Base-by-base conservation (phyloP, 2,888 invertebrate species). In the Philaethria dido region DNA sequence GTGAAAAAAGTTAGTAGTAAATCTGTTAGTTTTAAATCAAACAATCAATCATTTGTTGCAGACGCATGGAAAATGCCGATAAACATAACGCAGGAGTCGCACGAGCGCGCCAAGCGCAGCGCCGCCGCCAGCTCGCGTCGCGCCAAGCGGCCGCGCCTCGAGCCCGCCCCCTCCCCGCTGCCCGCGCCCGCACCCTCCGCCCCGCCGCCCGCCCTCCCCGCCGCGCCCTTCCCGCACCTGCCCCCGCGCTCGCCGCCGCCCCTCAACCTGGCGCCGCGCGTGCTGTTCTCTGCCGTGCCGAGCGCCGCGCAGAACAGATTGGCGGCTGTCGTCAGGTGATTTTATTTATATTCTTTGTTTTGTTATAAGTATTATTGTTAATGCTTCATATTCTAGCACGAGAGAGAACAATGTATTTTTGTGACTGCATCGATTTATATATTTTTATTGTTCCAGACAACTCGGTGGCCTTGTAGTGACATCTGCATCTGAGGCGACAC, bases 61-160 rank as follows among this genome's bases (percentile, higher is more conserved):
- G 98, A 96, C 83, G 97, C 98, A 0, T 99, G 99, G 99, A 98
- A 98, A 87, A 96, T 96, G 88, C 98, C 98, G 0, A 97, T 98
- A 68, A 97, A 97, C 80, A 96, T 99, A 73, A 96, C 96, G 0
- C 97, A 96, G 78, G 98, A 98, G 76, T 95, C 96, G 0, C 96
- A 97, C 83, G 97, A 98, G 85, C 95, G 96, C 14, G 96, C 97
- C 3, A 97, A 97, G 80, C 94, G 96, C 68, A 94, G 94, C 0
- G 93, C 94, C n/a, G 83, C 85, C 1, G 94, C 93, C 0, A 77
- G 85, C 60, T 74, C 84, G 68, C 85, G 92, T 72, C 88, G 91
- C 9, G 91, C 94, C 73, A 82, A 93, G 64, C 94, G 95, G 79
- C 93, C 94, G n/a, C 87, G 93, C 18, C 94, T 95, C 68, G 81